phyloP scores from a whole-genome alignment of 2,888 invertebrate species.

The Lordiphosa andalusiaca region DNA sequence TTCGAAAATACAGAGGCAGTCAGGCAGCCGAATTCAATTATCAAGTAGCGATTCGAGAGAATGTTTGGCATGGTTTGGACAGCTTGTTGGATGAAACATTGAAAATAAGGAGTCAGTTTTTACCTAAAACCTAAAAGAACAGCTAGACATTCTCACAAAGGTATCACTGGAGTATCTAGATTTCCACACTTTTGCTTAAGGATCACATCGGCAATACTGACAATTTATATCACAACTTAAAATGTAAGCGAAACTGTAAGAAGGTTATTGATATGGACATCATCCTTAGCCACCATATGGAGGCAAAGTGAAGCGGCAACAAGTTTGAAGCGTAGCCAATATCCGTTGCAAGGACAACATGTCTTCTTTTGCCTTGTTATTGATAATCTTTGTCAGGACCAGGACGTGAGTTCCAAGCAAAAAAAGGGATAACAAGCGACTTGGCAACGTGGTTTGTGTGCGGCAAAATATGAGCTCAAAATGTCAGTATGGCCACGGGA shows the following conservation, averaged over 20 bases:
- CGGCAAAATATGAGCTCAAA: constrained; percentile 56
- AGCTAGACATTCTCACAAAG: too few species aligned
- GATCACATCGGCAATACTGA: too few species aligned
- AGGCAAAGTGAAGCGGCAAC: constrained; percentile 22
- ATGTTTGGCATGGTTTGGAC: too few species aligned
- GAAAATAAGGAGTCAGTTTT: too few species aligned
- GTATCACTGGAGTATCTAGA: too few species aligned
- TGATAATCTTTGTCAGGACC: constrained; percentile 67
- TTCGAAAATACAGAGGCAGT: background rate
- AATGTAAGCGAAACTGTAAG: background rate
- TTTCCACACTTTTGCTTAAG: too few species aligned
- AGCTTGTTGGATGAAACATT: too few species aligned
- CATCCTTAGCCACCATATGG: constrained; percentile 5
- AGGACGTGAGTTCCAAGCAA: constrained; percentile 42
- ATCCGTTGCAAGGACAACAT: constrained; percentile 51
- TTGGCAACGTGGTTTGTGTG: constrained; percentile 18
- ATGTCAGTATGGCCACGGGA: constrained; percentile 48
- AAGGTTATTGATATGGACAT: constrained; percentile 8
- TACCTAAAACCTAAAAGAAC: too few species aligned
- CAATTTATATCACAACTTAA: too few species aligned
- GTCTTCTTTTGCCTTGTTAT: constrained; percentile 51
- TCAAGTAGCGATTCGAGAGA: too few species aligned
- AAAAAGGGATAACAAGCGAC: constrained; percentile 40
- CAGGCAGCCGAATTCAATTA: too few species aligned
- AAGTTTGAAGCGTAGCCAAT: constrained; percentile 54